These are phyloP conservation scores for Drosophila antonietae DNA, from an alignment of 2,888 invertebrate species.

Conservation along the genomic window DNA sequence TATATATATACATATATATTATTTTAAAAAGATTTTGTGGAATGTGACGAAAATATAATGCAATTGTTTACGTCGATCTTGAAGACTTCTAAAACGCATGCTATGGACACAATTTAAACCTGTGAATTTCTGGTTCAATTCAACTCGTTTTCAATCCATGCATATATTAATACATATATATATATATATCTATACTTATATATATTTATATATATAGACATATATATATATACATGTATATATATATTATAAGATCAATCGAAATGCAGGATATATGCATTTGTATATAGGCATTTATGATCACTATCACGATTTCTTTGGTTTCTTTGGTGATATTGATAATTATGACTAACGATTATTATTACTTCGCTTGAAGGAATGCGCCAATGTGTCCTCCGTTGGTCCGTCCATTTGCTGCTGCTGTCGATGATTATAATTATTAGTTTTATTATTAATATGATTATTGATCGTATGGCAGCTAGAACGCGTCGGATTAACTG, in stretches of 20 bases:
- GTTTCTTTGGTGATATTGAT: constrained; percentile 46
- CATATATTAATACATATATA: background rate
- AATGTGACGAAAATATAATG: constrained; percentile 1
- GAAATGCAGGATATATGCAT: constrained; percentile 38
- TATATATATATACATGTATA: background rate
- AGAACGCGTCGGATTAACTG: constrained; percentile 9
- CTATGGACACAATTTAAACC: background rate
- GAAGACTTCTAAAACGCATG: constrained; percentile 26
- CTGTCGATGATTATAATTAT: constrained; percentile 1
- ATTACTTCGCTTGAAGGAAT: constrained; percentile 64
- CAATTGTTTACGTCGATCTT: constrained; percentile 21
- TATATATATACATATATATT: constrained; percentile 3
- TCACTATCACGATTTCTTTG: constrained; percentile 39
- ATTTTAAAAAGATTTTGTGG: constrained; percentile 11
- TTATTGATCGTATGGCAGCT: constrained; percentile 9
- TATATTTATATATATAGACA: background rate
- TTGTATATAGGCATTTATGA: constrained; percentile 37
- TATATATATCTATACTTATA: background rate
- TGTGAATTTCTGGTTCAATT: background rate
- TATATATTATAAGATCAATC: constrained; percentile 29
- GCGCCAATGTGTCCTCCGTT: constrained; percentile 32
- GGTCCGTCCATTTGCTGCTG: background rate
- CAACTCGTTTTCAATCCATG: constrained; percentile 1
- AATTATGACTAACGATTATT: constrained; percentile 37
- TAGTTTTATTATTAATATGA: background rate